Percentiles rank a stretch among this genome's conserved stretches.
These are phyloP conservation scores for Vireo altiloquus DNA, from an alignment of 2,113 vertebrate species.

Conservation along the genomic window DNA sequence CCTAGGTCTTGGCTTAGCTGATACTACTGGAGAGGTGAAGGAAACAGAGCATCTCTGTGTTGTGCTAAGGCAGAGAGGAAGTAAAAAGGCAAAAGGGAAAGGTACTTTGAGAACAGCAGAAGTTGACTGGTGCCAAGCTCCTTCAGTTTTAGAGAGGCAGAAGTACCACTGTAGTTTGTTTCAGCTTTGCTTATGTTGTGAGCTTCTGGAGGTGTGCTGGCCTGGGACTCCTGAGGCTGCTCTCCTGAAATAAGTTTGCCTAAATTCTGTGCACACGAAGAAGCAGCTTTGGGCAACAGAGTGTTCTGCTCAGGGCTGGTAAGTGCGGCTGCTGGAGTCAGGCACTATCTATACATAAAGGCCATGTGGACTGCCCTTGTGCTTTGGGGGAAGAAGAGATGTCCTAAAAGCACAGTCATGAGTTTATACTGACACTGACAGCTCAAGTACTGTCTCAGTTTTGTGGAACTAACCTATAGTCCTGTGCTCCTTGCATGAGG, in stretches of 20 bases:
- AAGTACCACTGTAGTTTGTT: rapidly evolving
- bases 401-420: neutral
- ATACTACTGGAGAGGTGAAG: neutral
- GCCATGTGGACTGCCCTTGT: rapidly evolving
- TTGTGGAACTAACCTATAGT: rapidly evolving
- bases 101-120: rapidly evolving
- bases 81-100: neutral
- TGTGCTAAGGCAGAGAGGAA: neutral
- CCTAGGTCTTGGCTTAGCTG: neutral
- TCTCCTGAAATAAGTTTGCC: neutral
- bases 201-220: neutral
- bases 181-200: neutral
- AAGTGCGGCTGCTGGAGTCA: rapidly evolving
- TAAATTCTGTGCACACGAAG: rapidly evolving
- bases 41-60: rapidly evolving
- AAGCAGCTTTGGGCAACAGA: neutral
- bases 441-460: neutral
- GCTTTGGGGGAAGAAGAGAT: neutral
- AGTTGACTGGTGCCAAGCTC: rapidly evolving
- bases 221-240: neutral
- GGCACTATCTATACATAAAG: rapidly evolving
- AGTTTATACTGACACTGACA: neutral
- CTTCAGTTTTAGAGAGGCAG: neutral
- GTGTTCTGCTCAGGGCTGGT: neutral
- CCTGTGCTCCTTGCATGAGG: rapidly evolving